These are phyloP conservation scores for Drosophila navojoa DNA, from an alignment of 1,140 invertebrate genomes.

Conservation along the genomic window DNA sequence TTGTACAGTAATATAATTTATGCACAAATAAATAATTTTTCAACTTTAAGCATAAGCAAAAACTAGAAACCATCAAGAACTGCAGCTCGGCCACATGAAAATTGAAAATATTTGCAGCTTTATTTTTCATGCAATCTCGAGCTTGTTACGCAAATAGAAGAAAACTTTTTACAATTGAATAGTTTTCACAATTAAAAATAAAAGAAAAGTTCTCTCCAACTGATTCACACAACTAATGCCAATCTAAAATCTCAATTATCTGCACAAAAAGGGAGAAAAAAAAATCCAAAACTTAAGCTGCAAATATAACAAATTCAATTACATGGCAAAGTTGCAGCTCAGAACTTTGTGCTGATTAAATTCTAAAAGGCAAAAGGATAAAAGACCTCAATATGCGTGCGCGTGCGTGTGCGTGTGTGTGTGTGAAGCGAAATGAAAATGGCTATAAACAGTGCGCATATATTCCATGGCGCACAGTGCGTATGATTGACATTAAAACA, in stretches of 20 bases:
- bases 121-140: no score
- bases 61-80: no score
- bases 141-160: not conserved
- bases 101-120: no score
- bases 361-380: not conserved
- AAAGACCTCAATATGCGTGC: conserved; percentile 1
- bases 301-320: conserved; percentile 66
- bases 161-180: conserved; percentile 7
- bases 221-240: conserved; percentile 34
- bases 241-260: conserved; percentile 38
- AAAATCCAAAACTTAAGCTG: conserved; percentile 21
- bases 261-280: not conserved
- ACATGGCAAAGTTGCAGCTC: conserved; percentile 46
- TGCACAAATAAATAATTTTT: no score
- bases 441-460: conserved; percentile 64
- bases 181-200: not conserved
- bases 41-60: no score
- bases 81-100: no score
- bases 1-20: no score
- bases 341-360: conserved; percentile 19
- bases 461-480: conserved; percentile 75
- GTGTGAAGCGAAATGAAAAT: conserved; percentile 49
- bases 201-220: conserved; percentile 5
- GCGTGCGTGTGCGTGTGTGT: conserved; percentile 5
- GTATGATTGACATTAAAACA: conserved; percentile 80